phyloP scores from a whole-genome alignment of 2,888 invertebrate genomes.

The Lasius platythorax region DNA sequence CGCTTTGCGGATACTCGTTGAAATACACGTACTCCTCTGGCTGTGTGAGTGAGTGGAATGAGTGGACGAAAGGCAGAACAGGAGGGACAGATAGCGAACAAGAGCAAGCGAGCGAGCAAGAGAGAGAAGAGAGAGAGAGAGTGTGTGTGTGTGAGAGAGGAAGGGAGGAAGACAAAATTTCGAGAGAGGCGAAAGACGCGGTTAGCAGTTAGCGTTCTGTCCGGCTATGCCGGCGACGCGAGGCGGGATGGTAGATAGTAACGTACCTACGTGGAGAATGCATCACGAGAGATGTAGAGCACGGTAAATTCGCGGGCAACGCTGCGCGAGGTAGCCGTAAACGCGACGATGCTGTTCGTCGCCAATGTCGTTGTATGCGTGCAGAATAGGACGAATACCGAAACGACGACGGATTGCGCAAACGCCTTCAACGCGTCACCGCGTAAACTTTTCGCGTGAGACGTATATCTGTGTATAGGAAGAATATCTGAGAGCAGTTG shows the following conservation, averaged over 20 bases:
- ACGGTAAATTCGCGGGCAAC: slow-evolving; percentile 66
- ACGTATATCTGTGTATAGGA: neutral
- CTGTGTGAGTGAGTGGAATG: slow-evolving; percentile 60
- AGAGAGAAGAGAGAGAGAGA: neutral
- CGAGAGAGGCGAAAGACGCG: slow-evolving; percentile 59
- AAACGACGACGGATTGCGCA: neutral
- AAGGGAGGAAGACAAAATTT: slow-evolving; percentile 52
- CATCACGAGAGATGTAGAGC: slow-evolving; percentile 59
- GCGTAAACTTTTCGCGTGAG: slow-evolving; percentile 15
- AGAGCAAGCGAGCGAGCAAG: neutral
- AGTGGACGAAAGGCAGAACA: slow-evolving; percentile 29
- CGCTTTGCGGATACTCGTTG: slow-evolving; percentile 70
- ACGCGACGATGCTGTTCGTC: slow-evolving; percentile 32
- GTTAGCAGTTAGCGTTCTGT: slow-evolving; percentile 63
- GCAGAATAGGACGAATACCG: neutral
- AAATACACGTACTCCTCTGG: slow-evolving; percentile 61
- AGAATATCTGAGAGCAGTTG: neutral
- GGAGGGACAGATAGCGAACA: neutral
- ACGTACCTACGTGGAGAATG: slow-evolving; percentile 52
- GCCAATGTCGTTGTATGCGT: slow-evolving; percentile 28
- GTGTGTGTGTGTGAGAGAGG: neutral
- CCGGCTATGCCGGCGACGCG: slow-evolving; percentile 26
- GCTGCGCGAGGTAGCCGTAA: slow-evolving; percentile 36
- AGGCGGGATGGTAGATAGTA: slow-evolving; percentile 30
- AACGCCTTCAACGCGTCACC: slow-evolving; percentile 7